Evolutionary conservation across 2,113 vertebrate species (phyloP).

Genomic region (Hypomesus transpacificus): DNA sequence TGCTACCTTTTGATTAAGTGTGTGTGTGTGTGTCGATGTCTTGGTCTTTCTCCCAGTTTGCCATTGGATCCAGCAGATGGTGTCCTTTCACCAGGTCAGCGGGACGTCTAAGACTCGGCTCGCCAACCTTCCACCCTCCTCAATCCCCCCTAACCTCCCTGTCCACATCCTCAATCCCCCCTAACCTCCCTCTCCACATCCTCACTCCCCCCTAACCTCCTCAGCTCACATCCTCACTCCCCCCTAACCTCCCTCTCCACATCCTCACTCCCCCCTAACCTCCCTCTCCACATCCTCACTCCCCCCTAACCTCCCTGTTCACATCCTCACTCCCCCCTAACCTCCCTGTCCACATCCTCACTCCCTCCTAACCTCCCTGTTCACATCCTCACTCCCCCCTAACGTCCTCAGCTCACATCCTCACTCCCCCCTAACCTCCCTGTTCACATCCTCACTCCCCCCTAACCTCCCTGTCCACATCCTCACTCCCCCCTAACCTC

Average conservation of each 20-base stretch:
- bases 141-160: background rate
- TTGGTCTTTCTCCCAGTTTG: conserved; percentile 61
- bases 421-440: conserved; percentile 8
- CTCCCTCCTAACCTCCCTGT: conserved; percentile 16
- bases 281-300: background rate
- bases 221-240: background rate
- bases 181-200: conserved; percentile 12
- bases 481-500: background rate
- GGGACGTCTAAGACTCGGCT: conserved; percentile 11
- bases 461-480: too few species aligned
- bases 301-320: background rate
- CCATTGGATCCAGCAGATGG: conserved; percentile 85
- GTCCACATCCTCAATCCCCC: background rate
- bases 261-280: background rate
- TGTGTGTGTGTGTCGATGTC: conserved; percentile 30
- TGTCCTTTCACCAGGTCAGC: conserved; percentile 82
- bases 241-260: too few species aligned
- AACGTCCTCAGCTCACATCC: background rate
- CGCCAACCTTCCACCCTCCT: background rate
- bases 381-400: too few species aligned
- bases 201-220: conserved; percentile 18
- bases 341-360: background rate
- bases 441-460: background rate
- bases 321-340: conserved; percentile 8
- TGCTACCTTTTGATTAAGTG: conserved; percentile 5